Evolutionary conservation across 2,797 vertebrate genomes (phyloP).

Genomic region (Syndactyla subalaris): DNA sequence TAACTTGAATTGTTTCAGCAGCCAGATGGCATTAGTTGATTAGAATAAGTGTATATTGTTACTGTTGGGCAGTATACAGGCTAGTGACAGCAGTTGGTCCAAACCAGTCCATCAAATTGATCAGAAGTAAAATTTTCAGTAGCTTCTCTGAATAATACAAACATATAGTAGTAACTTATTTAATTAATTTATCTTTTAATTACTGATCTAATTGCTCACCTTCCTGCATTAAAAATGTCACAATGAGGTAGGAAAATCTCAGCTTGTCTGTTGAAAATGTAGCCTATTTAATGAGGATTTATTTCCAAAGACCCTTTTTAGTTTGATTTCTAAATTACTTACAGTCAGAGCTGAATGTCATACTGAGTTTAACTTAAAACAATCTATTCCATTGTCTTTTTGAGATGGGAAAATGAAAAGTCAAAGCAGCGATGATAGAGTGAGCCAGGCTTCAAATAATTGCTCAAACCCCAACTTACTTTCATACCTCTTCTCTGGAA

Average conservation of each 20-base stretch:
- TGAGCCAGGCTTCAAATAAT: not conserved
- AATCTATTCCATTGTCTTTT: not conserved
- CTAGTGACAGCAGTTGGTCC: not conserved
- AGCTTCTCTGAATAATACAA: not conserved
- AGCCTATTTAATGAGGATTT: not conserved
- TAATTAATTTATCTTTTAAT: not conserved
- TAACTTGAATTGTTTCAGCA: not conserved
- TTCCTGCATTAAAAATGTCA: not conserved
- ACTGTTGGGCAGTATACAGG: not conserved
- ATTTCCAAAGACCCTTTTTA: not conserved
- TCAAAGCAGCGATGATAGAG: not conserved
- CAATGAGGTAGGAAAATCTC: not conserved
- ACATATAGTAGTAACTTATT: not conserved
- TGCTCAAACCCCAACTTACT: not conserved
- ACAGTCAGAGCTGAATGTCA: not conserved
- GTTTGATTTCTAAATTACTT: not conserved
- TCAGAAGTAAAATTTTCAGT: not conserved
- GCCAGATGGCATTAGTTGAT: not conserved
- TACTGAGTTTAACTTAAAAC: not conserved
- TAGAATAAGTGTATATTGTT: not conserved
- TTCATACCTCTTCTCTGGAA: not conserved
- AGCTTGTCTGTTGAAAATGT: not conserved
- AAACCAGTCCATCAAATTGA: not conserved
- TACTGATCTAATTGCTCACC: not conserved
- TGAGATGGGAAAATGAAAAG: not conserved